Evolutionary conservation across 2,797 vertebrate species (phyloP), one percentile per base, ranked within the genome.

Genomic region (Coregonus suidteri): DNA sequence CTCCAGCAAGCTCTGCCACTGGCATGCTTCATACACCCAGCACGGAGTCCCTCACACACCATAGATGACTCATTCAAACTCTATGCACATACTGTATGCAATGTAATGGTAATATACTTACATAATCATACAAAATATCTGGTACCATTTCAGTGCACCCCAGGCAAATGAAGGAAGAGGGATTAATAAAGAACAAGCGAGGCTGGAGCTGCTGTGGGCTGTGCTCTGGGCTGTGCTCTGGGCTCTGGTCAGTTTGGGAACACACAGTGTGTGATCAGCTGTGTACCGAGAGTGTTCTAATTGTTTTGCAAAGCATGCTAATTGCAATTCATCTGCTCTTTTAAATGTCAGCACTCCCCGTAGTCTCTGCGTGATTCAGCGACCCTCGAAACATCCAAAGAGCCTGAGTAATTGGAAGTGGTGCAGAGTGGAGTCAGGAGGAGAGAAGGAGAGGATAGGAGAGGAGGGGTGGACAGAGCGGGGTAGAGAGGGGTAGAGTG

Each of bases 261-360:
- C 74, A 81, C 79, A 77, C 79, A 65, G 16, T 41, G 81, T 86
- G 81, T 69, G 71, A 88, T 85, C 79, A 86, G 67, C 75, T 87
- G 85, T 86, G 79, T 78, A 83, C 82, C 71, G 84, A 81, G 78
- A 78, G 81, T 82, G 83, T 78, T 81, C 77, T 89, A 90, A 90
- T 88, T 87, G 88, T 88, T 91, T 91, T 86, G 75, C 79, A 85
- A 85, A 91, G 89, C 81, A 69, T 84, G 85, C 78, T 90, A 92
- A 92, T 89, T 90, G 87, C 80, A 16, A 89, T 78, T 85, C 80
- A 86, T 90, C 86, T 84, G 86, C 83, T 88, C 81, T 81, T 80
- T 81, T 79, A 91, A 91, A 92, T 92, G 90, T 91, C 91, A 91
- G 79, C 35, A 70, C 81, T 87, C 84, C 83, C 81, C 76, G 79